phyloP scores from a whole-genome alignment of 2,797 vertebrate genomes.

The Enteromius argenteus region DNA sequence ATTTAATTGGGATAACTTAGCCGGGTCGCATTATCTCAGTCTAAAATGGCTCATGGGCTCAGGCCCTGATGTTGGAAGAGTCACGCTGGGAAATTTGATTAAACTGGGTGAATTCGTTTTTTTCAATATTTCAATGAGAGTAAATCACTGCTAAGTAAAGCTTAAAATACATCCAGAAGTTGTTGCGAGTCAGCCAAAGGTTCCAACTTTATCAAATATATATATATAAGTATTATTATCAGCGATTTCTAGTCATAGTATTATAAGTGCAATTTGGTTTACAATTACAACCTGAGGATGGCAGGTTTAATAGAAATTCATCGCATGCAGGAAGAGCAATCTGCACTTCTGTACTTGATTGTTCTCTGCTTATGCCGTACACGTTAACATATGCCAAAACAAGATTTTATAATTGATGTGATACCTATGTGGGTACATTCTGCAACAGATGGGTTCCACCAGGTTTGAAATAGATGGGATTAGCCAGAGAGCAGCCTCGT shows the following conservation, averaged over 20 bases:
- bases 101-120: neutral
- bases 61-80: neutral
- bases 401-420: constrained; percentile 51
- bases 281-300: neutral
- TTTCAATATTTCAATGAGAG: neutral
- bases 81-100: constrained; percentile 6
- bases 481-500: constrained; percentile 43
- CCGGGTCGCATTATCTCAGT: neutral
- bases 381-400: constrained; percentile 41
- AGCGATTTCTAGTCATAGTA: neutral
- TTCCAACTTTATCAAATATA: neutral
- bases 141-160: neutral
- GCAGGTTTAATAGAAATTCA: neutral
- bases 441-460: constrained; percentile 54
- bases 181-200: neutral
- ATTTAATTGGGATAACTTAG: constrained; percentile 8
- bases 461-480: constrained; percentile 51
- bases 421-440: constrained; percentile 37
- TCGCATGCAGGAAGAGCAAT: neutral
- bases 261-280: constrained; percentile 1
- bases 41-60: neutral
- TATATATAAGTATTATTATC: neutral
- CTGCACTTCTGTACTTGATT: constrained; percentile 58
- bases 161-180: neutral
- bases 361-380: constrained; percentile 50